A percentile compares a stretch with the other conserved stretches of the same genome.
Conservation (phyloP, 1,140 invertebrate species). For the Periplaneta americana region DNA sequence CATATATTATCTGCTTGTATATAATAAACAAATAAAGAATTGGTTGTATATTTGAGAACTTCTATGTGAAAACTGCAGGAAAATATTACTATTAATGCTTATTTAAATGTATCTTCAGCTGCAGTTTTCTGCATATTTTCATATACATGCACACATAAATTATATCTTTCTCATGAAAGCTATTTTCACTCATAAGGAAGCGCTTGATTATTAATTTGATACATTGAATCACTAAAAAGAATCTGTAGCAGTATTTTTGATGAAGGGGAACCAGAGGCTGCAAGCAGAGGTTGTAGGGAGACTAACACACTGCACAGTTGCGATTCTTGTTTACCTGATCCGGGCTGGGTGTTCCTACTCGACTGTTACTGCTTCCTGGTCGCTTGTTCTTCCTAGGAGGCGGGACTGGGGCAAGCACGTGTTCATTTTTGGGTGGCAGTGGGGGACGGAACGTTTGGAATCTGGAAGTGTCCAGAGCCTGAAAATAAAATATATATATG, state of each 20-base stretch:
- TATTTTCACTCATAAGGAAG: neutral
- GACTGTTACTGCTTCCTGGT: conserved; percentile 22
- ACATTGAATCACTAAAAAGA: neutral
- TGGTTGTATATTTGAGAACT: no score
- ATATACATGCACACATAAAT: neutral
- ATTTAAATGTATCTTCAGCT: no score
- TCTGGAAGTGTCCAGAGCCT: conserved; percentile 29
- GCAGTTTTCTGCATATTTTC: neutral
- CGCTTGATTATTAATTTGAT: neutral
- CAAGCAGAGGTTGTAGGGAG: neutral
- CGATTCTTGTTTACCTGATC: conserved; percentile 13
- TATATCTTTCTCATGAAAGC: neutral
- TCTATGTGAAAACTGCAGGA: no score
- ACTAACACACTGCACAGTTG: conserved; percentile 5
- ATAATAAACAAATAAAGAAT: no score
- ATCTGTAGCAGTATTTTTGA: neutral
- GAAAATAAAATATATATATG: no score
- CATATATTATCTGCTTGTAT: no score
- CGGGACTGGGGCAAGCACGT: conserved; percentile 62
- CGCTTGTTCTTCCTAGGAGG: conserved; percentile 74
- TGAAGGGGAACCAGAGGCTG: neutral
- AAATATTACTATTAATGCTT: no score
- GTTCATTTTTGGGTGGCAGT: conserved; percentile 69
- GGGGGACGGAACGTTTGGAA: conserved; percentile 54
- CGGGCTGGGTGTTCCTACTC: conserved; percentile 1